Base-by-base conservation (phyloP, 2,113 vertebrate genomes). In the Potamarius usumacintae region DNA sequence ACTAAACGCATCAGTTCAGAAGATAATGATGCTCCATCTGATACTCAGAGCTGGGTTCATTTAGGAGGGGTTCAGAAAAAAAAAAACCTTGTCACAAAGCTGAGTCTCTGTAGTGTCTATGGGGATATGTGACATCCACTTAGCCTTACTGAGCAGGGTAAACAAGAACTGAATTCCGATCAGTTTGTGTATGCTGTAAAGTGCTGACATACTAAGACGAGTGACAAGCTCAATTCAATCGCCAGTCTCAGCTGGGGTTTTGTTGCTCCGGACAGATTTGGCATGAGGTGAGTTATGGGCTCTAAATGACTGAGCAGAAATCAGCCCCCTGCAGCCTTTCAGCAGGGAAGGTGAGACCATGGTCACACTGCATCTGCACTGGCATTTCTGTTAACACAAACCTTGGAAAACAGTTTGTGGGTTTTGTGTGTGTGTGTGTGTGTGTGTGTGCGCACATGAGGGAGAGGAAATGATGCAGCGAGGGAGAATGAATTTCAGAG, bases 221-320 rank as follows among this genome's bases (percentile, higher is more conserved):
- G 55, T 82, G 84, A 65, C 84, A 48, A 62, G 58, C 58, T 74
- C 50, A 82, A 85, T 86, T 81, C 79, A 88, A 85, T 86, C 55
- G 52, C 65, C 67, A 63, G 67, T 18, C 20, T 74, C 67, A 74
- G 83, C 87, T 81, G 83, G 53, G 76, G 83, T 71, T 62, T 82
- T 3, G 78, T n/a, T 10, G 50, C 67, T 81, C 69, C 55, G 27
- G 72, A 55, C 88, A 86, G 85, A 63, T n/a, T 79, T 52, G 80
- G 72, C 85, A 69, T 80, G 48, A 48, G 55, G 42, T 81, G 76
- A 84, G 57, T 85, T 89, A 89, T 65, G 67, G 65, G 76, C 48
- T 27, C 74, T 78, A 42, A 72, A 72, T 0, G 27, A 84, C 27
- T 25, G 63, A 84, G 2, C n/a, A 79, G 48, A 65, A 79, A 78